Evolutionary conservation across 2,797 vertebrate species (phyloP).

Genomic region (Semaprochilodus insignis): DNA sequence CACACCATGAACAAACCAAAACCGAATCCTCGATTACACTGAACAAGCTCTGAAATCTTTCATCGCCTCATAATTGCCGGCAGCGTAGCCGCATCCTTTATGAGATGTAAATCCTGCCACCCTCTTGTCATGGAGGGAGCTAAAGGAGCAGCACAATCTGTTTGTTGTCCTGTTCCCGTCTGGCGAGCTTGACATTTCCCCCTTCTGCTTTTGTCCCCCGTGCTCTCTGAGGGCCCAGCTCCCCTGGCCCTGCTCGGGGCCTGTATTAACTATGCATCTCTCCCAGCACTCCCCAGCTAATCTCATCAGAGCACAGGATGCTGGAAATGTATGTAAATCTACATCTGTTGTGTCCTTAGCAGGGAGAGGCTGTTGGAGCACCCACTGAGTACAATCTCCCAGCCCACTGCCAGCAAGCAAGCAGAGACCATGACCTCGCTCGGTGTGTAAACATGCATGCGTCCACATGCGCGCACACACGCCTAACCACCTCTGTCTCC

Average conservation of each 20-base stretch:
- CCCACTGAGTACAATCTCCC: slow-evolving; percentile 54
- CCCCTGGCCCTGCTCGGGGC: slow-evolving; percentile 60
- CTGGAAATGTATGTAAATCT: slow-evolving; percentile 64
- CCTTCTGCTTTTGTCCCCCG: slow-evolving; percentile 56
- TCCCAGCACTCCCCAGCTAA: slow-evolving; percentile 57
- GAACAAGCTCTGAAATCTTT: slow-evolving; percentile 51
- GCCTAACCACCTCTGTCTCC: slow-evolving; percentile 27
- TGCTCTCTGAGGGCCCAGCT: slow-evolving; percentile 55
- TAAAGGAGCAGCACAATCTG: slow-evolving; percentile 54
- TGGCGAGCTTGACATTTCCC: slow-evolving; percentile 64
- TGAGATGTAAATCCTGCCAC: slow-evolving; percentile 61
- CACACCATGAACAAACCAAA: slow-evolving; percentile 50
- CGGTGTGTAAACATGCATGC: slow-evolving; percentile 41
- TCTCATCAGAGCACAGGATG: slow-evolving; percentile 61
- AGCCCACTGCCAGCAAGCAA: slow-evolving; percentile 44
- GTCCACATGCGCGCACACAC: slow-evolving; percentile 46
- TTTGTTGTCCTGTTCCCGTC: slow-evolving; percentile 63
- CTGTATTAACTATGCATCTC: slow-evolving; percentile 57
- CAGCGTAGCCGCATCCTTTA: slow-evolving; percentile 56
- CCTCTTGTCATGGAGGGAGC: slow-evolving; percentile 55
- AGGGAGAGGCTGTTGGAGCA: slow-evolving; percentile 56
- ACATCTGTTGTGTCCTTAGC: slow-evolving; percentile 62
- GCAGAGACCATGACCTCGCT: slow-evolving; percentile 52
- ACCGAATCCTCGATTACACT: slow-evolving; percentile 49
- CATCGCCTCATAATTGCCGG: slow-evolving; percentile 55